Conservation (phyloP, 2,113 vertebrate genomes). For the Manacus vitellinus region DNA sequence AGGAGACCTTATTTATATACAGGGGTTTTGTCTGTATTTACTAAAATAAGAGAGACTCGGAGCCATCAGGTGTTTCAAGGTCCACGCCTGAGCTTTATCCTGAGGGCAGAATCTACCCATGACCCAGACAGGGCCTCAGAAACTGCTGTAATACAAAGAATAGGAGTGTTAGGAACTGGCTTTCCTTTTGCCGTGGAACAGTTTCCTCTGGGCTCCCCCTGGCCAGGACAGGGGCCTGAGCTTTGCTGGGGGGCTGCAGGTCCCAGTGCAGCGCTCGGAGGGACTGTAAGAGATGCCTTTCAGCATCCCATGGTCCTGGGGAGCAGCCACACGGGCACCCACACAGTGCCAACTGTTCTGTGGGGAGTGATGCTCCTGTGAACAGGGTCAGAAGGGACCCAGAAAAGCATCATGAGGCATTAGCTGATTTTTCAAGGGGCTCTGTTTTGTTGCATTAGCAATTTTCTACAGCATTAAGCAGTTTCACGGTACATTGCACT, state of each 20-base stretch:
- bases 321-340: not conserved
- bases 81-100: not conserved
- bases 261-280: not conserved
- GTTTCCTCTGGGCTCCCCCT: not conserved
- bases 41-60: not conserved
- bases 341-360: rapidly evolving
- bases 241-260: not conserved
- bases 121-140: not conserved
- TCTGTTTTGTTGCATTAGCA: slow-evolving; percentile 19
- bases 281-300: not conserved
- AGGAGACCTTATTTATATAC: not conserved
- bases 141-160: not conserved
- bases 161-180: not conserved
- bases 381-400: not conserved
- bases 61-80: not conserved
- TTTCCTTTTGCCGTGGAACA: not conserved
- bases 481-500: slow-evolving; percentile 41
- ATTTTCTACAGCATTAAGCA: slow-evolving; percentile 64
- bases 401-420: not conserved
- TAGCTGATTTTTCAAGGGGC: slow-evolving; percentile 49
- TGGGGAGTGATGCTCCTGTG: not conserved
- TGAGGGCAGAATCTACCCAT: not conserved
- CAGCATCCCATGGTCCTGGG: not conserved
- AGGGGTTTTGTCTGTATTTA: not conserved
- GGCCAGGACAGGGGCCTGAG: not conserved